Percentiles rank a stretch among this genome's conserved stretches.
phyloP scores from a whole-genome alignment of 1,140 invertebrate genomes.

The Meloidogyne chitwoodi region DNA sequence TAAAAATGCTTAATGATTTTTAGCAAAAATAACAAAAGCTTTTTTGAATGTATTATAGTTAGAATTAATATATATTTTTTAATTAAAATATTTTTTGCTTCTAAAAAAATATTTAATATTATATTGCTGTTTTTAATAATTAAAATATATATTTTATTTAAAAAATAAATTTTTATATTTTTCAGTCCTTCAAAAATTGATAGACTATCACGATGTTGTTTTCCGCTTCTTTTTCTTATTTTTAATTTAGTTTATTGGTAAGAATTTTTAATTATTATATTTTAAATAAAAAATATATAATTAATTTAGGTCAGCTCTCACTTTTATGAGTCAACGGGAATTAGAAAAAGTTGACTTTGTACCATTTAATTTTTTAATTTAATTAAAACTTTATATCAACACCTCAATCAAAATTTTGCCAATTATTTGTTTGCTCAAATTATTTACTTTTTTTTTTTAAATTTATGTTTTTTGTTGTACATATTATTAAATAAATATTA shows the following conservation, averaged over 20 bases:
- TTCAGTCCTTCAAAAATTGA: conserved; percentile 72
- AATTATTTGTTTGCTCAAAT: background rate
- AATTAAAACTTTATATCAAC: background rate
- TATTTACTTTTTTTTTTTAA: background rate
- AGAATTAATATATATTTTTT: too few relatives aligned
- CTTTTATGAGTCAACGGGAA: conserved; percentile 17
- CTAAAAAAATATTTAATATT: too few relatives aligned
- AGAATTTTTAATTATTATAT: background rate
- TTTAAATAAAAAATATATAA: background rate
- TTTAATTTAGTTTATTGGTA: conserved; percentile 65
- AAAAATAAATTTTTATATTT: background rate
- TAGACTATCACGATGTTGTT: conserved; percentile 86
- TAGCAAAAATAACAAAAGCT: background rate
- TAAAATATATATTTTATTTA: background rate
- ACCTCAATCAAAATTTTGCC: background rate
- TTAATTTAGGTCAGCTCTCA: conserved; percentile 17
- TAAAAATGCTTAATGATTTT: background rate
- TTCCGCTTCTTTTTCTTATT: conserved; percentile 85
- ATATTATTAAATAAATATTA: background rate
- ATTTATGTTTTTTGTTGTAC: background rate
- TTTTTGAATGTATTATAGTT: background rate
- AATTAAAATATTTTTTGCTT: too few relatives aligned
- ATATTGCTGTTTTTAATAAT: background rate
- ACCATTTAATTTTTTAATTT: background rate
- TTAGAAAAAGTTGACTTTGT: conserved; percentile 6